Conservation (phyloP, 2,888 invertebrate genomes). For the Oscheius sp. region DNA sequence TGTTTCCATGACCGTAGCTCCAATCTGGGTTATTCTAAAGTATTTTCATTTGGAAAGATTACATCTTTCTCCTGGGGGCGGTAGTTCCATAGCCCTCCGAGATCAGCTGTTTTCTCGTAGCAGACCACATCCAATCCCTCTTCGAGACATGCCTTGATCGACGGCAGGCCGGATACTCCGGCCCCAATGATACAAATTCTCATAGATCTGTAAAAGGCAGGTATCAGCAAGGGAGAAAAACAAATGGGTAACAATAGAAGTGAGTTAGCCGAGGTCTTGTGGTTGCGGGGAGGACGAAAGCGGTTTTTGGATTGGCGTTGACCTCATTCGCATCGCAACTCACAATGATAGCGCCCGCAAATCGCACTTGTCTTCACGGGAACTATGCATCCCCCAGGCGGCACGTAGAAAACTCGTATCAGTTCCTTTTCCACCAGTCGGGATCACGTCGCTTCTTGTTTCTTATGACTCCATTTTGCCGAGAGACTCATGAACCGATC, state of each 20-base stretch:
- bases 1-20: constrained; percentile 73
- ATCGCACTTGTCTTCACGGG: constrained; percentile 2
- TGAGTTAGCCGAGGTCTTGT: constrained; percentile 17
- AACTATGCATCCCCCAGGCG: neutral
- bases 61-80: constrained; percentile 59
- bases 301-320: constrained; percentile 28
- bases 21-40: constrained; percentile 41
- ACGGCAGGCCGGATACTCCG: constrained; percentile 70
- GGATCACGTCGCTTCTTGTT: neutral
- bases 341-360: constrained; percentile 35
- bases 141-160: constrained; percentile 70
- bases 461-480: neutral
- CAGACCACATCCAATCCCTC: constrained; percentile 69
- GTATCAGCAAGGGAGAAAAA: neutral
- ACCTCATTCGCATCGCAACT: constrained; percentile 27
- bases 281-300: constrained; percentile 16
- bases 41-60: neutral
- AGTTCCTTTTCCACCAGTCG: neutral
- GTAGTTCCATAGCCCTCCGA: constrained; percentile 73
- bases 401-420: constrained; percentile 25
- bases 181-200: constrained; percentile 70
- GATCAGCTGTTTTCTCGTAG: constrained; percentile 65
- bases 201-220: constrained; percentile 33
- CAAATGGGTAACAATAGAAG: constrained; percentile 6
- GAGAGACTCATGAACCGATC: neutral